Base-by-base conservation (phyloP, 1,140 invertebrate species). In the Drosophila sulfurigaster region DNA sequence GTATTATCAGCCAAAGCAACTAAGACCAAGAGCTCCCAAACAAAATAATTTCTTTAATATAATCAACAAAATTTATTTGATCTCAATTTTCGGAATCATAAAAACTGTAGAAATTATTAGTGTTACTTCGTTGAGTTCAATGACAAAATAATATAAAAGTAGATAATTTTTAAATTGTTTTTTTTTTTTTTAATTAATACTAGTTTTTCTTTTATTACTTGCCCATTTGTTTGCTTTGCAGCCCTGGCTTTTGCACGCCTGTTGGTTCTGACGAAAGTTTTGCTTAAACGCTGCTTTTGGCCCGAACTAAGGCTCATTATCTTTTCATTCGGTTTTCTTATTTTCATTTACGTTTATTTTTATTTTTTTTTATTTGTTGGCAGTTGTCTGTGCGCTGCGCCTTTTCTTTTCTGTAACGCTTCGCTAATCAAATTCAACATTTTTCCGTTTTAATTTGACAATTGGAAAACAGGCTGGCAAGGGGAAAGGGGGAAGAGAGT, bases 391-490 rank as follows among this genome's bases (percentile, higher is more conserved):
- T 56, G 52, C 28, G 16, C 13, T 49, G 54, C 5, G 16, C 54
- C 38, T 11, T 72, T 81, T 82, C 80, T 89, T 88, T 89, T 81
- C 81, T 78, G 83, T 88, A 81, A 83, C 83, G 83, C 83, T 88
- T 72, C 85, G 83, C 80, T 88, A 89, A 88, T 89, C 83, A 88
- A 89, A 88, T 88, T 88, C 85, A 89, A 83, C 83, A 88, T 88
- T 89, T 83, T 81, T 89, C 85, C 81, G 78, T 88, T 89, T 89
- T 89, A 88, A 89, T 89, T 88, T 83, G 83, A 88, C 83, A 87
- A 88, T 87, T 82, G 79, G 83, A 82, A 87, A 87, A 79, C 76
- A 87, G 79, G 65, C 75, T 62, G 66, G 38, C 56, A 5, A 10
- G 30, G 1, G 1, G 15, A 2, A 15, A 15, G 8, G 8, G 35